Evolutionary conservation across 2,797 vertebrate genomes (phyloP), one percentile per base, ranked within the genome.

Genomic region (Megaceryle alcyon): DNA sequence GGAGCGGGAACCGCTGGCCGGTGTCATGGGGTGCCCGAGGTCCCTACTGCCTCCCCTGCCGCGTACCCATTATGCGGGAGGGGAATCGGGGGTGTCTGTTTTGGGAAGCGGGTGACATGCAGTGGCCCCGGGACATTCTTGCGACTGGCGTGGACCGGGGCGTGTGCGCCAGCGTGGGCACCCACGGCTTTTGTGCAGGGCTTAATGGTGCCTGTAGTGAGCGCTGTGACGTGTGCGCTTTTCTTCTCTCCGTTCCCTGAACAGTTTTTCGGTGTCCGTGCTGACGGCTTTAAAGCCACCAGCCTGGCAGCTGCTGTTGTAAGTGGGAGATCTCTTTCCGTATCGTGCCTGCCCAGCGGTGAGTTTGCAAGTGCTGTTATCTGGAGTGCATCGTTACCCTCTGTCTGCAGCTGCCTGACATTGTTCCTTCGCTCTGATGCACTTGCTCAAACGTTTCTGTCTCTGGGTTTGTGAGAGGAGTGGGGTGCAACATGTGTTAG

Each of bases 401-500:
- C 29, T 17, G 17, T 5, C 5, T 2, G 12, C 65, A 13, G 60
- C 76, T 37, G 76, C 60, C 26, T 26, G 6, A 1, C 6, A 0
- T 29, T 2, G 3, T 11, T 7, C 41, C 26, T 49, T 19, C 28
- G 26, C n/a, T 70, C 39, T 20, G 10, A 12, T 17, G 43, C 41
- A 18, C 17, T 49, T 41, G 37, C 57, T 19, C 48, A 1, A 7
- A 3, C 31, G 0, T 3, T 10, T 14, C 19, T 26, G 29, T 10
- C 65, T 28, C 10, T 25, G 81, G 15, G 28, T 31, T 29, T 65
- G 35, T 6, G 49, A 44, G 66, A 79, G 35, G 43, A 57, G 44
- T 29, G 4, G 66, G 44, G 10, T 29, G 17, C 31, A 3, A 1
- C 31, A 33, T 33, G 0, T 3, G 51, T 13, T 28, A 0, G 1